phyloP scores from a whole-genome alignment of 1,140 invertebrate genomes.

The Trachelipus rathkii region DNA sequence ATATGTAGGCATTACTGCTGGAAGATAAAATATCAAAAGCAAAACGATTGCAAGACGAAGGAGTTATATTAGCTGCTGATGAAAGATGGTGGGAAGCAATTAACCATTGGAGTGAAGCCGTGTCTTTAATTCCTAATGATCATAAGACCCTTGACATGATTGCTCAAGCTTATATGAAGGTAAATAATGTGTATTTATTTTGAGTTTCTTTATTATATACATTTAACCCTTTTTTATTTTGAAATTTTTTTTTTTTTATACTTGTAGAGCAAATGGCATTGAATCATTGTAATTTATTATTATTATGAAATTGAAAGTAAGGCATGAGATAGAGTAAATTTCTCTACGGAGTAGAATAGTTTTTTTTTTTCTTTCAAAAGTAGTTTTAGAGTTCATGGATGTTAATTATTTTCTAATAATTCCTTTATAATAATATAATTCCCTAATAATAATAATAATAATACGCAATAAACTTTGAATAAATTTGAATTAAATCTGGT shows the following conservation, averaged over 20 bases:
- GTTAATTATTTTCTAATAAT: too few relatives aligned
- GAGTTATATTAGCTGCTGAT: constrained; percentile 35
- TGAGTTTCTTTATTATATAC: background rate
- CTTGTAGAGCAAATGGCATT: background rate
- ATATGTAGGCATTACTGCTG: constrained; percentile 18
- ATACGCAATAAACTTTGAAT: too few relatives aligned
- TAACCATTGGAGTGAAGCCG: constrained; percentile 36
- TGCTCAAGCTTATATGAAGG: constrained; percentile 40
- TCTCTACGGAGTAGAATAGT: too few relatives aligned
- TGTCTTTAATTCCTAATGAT: constrained; percentile 32
- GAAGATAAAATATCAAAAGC: constrained; percentile 31
- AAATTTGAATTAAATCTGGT: too few relatives aligned
- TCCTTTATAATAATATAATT: too few relatives aligned
- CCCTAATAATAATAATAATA: too few relatives aligned
- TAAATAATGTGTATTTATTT: background rate
- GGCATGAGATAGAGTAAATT: background rate
- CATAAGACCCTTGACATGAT: constrained; percentile 41
- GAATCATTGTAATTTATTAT: background rate
- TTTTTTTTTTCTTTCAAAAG: too few relatives aligned
- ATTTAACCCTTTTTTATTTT: background rate
- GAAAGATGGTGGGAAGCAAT: constrained; percentile 44
- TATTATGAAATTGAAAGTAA: background rate
- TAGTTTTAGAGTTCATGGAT: too few relatives aligned
- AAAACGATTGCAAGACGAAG: constrained; percentile 35
- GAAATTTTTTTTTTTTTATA: background rate